These are phyloP conservation scores for Limnephilus auricula DNA, from an alignment of 2,888 invertebrate species.

Conservation along the genomic window DNA sequence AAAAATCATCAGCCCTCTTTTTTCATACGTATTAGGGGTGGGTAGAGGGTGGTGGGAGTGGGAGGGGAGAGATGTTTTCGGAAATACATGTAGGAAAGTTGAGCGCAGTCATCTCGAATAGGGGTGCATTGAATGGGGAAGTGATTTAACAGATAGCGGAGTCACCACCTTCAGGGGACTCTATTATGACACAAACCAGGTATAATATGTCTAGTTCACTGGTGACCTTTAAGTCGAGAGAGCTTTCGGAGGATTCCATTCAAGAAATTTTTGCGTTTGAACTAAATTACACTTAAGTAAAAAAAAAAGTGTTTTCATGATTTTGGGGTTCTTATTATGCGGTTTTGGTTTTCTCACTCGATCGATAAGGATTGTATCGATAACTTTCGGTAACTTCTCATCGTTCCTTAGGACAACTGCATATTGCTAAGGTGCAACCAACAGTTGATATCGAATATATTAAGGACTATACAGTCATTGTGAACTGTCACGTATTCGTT, in stretches of 20 bases:
- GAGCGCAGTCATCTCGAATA: background rate
- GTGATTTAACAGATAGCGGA: background rate
- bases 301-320: too few relatives aligned
- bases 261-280: background rate
- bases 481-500: too few relatives aligned
- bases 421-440: too few relatives aligned
- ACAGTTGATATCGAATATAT: too few relatives aligned
- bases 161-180: background rate
- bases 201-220: too few relatives aligned
- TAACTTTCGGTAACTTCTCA: too few relatives aligned
- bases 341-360: too few relatives aligned
- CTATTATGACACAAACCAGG: background rate
- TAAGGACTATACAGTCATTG: too few relatives aligned
- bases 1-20: background rate
- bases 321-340: too few relatives aligned
- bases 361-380: too few relatives aligned
- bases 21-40: background rate
- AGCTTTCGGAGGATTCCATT: background rate
- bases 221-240: background rate
- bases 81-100: conserved; percentile 2
- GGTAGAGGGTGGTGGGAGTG: background rate
- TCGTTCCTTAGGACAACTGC: too few relatives aligned
- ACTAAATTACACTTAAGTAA: background rate
- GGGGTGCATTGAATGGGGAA: background rate
- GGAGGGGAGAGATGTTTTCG: background rate